Evolutionary conservation across 2,888 invertebrate species (phyloP), one percentile per base, ranked within the genome.

Genomic region (Lapara coniferarum): DNA sequence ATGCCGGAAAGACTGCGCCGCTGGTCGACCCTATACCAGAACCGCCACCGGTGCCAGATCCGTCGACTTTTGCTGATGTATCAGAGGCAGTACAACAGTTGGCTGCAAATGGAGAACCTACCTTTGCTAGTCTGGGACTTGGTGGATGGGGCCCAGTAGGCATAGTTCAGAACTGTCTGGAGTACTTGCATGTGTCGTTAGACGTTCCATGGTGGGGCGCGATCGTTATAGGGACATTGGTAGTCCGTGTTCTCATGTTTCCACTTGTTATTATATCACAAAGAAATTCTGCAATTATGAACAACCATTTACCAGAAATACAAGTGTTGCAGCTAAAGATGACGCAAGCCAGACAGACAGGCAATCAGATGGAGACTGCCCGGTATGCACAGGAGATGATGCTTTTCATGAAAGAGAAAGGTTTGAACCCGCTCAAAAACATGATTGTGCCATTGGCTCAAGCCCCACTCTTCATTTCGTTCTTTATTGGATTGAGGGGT

Each of bases 161-260:
- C 0, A 85, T 98, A 7, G 94, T 98, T 14, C 97, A 99, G 86
- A 94, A 95, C 63, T 95, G 95, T 73, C 91, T 99, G 78, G 99
- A 99, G 88, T 96, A 93, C 80, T 78, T 98, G 55, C 99, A 99
- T 84, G 95, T 97, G n/a, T 89, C 94, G 0, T 88, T 95, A 13
- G 97, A 97, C 77, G 75, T 99, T 13, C 99, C 99, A 0, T 99
- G 99, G 99, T 99, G 99, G 98, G 96, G 95, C 53, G 94, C 97
- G 13, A 98, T 99, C 78, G 94, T 96, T 3, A 89, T 96, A 69
- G 97, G 97, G n/a, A 99, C 99, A 0, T 71, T 97, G 1, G 87
- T 95, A 49, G 95, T 98, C 0, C 95, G 99, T 80, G 81, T 96
- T 0, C 77, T 95, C 0, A 94, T 99, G 85, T 98, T 99, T 79